phyloP scores from a whole-genome alignment of 2,888 invertebrate species.

The Poecilus cupreus region DNA sequence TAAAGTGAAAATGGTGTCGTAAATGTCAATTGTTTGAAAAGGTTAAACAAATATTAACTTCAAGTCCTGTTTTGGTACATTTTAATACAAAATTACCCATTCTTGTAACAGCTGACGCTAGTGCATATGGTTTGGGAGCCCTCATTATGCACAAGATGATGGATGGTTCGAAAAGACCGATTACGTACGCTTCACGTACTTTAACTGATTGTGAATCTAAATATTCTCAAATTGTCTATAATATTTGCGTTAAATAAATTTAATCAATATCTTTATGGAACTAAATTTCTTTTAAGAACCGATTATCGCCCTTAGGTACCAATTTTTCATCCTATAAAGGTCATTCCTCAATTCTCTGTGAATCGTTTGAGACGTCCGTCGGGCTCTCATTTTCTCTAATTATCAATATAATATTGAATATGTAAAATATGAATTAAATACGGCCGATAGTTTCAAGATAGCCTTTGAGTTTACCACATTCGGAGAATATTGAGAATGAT shows the following conservation, averaged over 20 bases:
- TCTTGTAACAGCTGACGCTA: background rate
- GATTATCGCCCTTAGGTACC: background rate
- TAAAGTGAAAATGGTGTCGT: background rate
- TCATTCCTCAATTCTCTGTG: conserved; percentile 9
- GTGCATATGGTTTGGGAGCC: background rate
- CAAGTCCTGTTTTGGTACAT: background rate
- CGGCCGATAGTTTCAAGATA: conserved; percentile 12
- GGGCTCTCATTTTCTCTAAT: conserved; percentile 11
- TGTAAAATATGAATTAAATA: background rate
- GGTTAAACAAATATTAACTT: background rate
- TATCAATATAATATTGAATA: conserved; percentile 23
- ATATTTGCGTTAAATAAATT: background rate
- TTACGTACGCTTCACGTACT: conserved; percentile 4
- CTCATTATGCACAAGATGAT: background rate
- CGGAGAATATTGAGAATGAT: conserved; percentile 60
- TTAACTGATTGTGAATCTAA: background rate
- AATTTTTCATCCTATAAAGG: conserved; percentile 23
- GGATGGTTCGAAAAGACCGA: background rate
- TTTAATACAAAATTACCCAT: background rate
- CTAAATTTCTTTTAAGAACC: conserved; percentile 32
- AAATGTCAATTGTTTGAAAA: background rate
- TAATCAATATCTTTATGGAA: no score
- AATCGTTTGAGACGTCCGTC: background rate
- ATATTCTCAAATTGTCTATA: background rate
- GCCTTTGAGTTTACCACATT: background rate